Conservation (phyloP, 2,797 vertebrate species). For the Spinus pinus region DNA sequence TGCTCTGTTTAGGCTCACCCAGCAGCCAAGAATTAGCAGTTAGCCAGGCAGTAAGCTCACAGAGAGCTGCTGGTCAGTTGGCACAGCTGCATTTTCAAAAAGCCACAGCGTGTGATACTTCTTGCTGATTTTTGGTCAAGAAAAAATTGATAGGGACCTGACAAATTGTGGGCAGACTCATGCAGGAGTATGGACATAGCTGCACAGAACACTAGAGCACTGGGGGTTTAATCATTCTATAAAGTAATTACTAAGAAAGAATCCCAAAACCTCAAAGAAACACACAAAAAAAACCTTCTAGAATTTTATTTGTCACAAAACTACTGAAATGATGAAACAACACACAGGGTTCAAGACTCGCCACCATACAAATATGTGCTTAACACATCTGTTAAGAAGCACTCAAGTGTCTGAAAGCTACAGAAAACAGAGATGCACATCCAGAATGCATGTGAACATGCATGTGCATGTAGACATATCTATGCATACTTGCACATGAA, state of each 20-base stretch:
- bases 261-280: rapidly evolving
- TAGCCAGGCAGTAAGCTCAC: not conserved
- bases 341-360: not conserved
- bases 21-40: not conserved
- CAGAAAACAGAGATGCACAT: rapidly evolving
- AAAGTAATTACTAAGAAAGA: not conserved
- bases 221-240: not conserved
- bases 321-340: not conserved
- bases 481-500: not conserved
- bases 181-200: not conserved
- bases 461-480: not conserved
- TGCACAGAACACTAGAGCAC: not conserved
- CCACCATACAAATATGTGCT: not conserved
- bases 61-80: not conserved
- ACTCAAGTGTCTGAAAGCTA: not conserved
- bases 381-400: not conserved
- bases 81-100: not conserved
- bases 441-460: rapidly evolving
- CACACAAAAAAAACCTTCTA: too few relatives aligned
- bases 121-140: not conserved
- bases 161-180: not conserved
- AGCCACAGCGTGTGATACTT: not conserved
- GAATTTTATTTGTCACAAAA: not conserved
- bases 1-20: conserved; percentile 22
- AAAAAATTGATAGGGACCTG: not conserved